Base-by-base conservation (phyloP, 1,140 invertebrate species). In the Drosophila repletoides region DNA sequence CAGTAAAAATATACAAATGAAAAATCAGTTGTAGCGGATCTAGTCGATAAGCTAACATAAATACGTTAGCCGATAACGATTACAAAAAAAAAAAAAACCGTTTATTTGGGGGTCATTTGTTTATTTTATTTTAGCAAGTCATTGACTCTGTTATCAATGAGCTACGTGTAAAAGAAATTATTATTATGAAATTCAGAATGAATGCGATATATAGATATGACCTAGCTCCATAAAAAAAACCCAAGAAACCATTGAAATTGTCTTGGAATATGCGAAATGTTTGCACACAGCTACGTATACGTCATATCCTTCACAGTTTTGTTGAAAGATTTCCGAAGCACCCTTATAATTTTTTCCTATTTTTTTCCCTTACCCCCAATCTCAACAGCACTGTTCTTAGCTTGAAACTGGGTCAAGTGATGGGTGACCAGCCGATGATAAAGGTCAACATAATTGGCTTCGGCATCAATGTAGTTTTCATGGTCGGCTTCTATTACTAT, bases 371-470 rank as follows among this genome's bases (percentile, higher is more conserved):
- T n/a, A n/a, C n/a, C n/a, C n/a, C n/a, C n/a, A n/a, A n/a, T n/a
- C n/a, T n/a, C 9, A 12, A 17, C 86, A 96, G 95, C 90, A 92
- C 92, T 26, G 86, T 94, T 38, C 90, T 96, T 21, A 95, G 95
- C 91, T 90, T 96, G 40, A 93, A 94, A 72, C 94, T 95, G 89
- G 94, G 93, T 22, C 90, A 92, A 51, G 92, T 96, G 34, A 88
- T 96, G 12, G 90, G 93, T 22, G 95, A 96, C 88, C 89, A 91
- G 55, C 93, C 92, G 0, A 96, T 95, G 94, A 94, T 95, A 34
- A 92, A 92, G 84, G 94, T 95, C 19, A 96, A 96, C 91, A 76
- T 95, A 49, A 92, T 94, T 83, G 95, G 94, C 61, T 90, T 95
- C 46, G 74, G 92, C 1, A 90, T 94, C 24, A 96, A 95, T 81